Evolutionary conservation across 2,797 vertebrate genomes (phyloP), one percentile per base, ranked within the genome.

Genomic region (Spinibarbus caldwelli): DNA sequence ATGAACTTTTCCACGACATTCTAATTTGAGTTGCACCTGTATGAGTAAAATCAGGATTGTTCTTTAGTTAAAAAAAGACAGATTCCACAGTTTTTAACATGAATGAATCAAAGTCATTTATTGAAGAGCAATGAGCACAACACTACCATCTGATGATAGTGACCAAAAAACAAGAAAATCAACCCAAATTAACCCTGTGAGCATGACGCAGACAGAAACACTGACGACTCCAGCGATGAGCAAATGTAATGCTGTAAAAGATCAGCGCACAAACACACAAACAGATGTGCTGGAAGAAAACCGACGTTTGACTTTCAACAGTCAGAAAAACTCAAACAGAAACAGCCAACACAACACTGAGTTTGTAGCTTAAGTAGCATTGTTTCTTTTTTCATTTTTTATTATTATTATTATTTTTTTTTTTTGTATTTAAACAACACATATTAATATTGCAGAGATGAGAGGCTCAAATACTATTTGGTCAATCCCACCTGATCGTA

Each of bases 41-140:
- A n/a, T n/a, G n/a, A n/a, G n/a, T n/a, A n/a, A n/a, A n/a, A n/a
- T n/a, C n/a, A 70, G 23, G 34, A 21, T 29, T 41, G 64, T 84
- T 14, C 14, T 64, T 38, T 17, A 62, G 62, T 41, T n/a, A 36
- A 79, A 10, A 78, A n/a, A 43, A 85, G n/a, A 82, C 41, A 57
- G 76, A 76, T 9, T 23, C 11, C 52, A 26, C 19, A 62, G 45
- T 43, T 77, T 82, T 80, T 43, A 64, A 78, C 83, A 79, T 91
- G 90, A 90, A 91, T 93, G 93, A 94, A 92, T 95, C 91, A 93
- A 94, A 94, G 93, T 92, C 77, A 92, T 96, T 95, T 96, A 95
- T 95, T 95, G 93, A 94, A 94, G 94, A 92, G 94, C 93, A 94
- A 93, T 94, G 94, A 95, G 93, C 95, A 95, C 95, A 95, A 93